These are phyloP conservation scores for Toxonevra muliebris DNA, from an alignment of 2,888 invertebrate species.

Conservation along the genomic window DNA sequence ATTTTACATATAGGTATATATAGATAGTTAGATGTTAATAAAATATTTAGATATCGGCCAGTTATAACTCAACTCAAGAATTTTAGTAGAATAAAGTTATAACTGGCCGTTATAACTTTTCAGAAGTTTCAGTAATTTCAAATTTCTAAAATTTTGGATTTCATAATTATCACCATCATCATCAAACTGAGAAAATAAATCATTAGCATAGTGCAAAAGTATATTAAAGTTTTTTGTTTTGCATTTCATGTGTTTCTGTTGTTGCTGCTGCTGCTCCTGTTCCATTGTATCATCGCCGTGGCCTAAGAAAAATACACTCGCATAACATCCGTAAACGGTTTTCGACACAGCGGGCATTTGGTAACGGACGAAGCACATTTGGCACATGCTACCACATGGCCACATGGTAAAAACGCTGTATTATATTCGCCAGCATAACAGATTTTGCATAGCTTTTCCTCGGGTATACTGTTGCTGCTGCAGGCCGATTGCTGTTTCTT, in stretches of 20 bases:
- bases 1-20: no score
- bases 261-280: no score
- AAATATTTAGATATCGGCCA: conserved; percentile 7
- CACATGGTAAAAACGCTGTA: conserved; percentile 93
- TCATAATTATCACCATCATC: no score
- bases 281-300: conserved; percentile 1
- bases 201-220: no score
- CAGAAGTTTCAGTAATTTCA: no score
- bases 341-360: conserved; percentile 88
- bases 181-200: no score
- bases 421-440: conserved; percentile 89
- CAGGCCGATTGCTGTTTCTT: conserved; percentile 7
- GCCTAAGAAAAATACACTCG: conserved; percentile 65
- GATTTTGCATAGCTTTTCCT: conserved; percentile 85
- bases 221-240: no score
- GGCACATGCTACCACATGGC: conserved; percentile 92
- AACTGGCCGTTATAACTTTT: no score
- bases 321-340: conserved; percentile 71
- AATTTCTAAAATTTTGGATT: no score
- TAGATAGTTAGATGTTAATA: no score
- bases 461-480: conserved; percentile 58
- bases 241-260: no score
- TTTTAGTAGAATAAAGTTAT: no score
- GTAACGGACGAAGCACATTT: conserved; percentile 88
- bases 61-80: conserved; percentile 1